phyloP scores from a whole-genome alignment of 2,888 invertebrate genomes.

The Limnephilus auricula region DNA sequence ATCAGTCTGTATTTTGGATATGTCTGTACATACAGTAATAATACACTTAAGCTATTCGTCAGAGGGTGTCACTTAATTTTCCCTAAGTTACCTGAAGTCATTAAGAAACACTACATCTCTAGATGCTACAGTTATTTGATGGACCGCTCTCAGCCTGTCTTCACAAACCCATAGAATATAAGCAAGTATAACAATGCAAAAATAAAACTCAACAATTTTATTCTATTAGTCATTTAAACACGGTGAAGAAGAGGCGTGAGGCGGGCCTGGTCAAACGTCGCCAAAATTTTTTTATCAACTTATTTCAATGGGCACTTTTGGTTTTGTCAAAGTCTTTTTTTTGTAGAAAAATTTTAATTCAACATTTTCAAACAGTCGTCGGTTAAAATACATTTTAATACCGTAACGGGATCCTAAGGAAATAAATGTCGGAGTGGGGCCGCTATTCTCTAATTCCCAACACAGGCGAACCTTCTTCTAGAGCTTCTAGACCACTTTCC shows the following conservation, averaged over 20 bases:
- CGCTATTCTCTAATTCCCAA: neutral
- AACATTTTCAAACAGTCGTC: conserved; percentile 61
- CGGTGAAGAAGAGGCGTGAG: conserved; percentile 48
- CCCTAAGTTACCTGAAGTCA: conserved; percentile 61
- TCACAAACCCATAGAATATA: conserved; percentile 63
- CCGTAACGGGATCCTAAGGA: conserved; percentile 60
- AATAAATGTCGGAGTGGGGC: conserved; percentile 50
- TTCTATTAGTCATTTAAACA: conserved; percentile 40
- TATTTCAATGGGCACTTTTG: conserved; percentile 80
- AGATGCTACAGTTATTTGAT: conserved; percentile 58
- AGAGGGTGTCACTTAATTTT: conserved; percentile 61
- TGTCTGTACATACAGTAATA: conserved; percentile 79
- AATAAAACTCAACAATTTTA: conserved; percentile 64
- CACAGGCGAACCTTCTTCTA: neutral
- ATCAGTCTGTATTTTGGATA: conserved; percentile 81
- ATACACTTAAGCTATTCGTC: conserved; percentile 68
- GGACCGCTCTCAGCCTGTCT: conserved; percentile 47
- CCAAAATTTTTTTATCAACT: conserved; percentile 70
- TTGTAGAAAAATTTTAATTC: conserved; percentile 71
- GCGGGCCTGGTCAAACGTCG: conserved; percentile 57
- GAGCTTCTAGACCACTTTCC: neutral
- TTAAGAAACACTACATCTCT: conserved; percentile 60
- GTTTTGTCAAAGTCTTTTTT: conserved; percentile 71
- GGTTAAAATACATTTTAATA: conserved; percentile 61
- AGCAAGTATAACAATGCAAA: conserved; percentile 64